Percentiles rank a stretch among this genome's conserved stretches.
phyloP scores from a whole-genome alignment of 2,113 vertebrate species.

The Nibea coibor region DNA sequence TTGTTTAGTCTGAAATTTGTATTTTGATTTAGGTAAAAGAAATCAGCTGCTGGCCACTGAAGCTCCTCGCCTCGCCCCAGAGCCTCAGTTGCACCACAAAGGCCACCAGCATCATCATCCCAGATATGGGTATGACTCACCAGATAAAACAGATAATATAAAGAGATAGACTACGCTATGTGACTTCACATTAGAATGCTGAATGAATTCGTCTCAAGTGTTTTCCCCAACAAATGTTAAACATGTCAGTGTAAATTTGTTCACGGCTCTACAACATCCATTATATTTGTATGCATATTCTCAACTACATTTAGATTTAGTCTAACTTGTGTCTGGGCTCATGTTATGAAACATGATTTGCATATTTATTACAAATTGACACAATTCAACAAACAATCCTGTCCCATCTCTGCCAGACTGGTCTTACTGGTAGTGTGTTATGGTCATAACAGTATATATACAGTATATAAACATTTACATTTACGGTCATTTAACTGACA shows the following conservation, averaged over 20 bases:
- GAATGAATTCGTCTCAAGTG: not conserved
- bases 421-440: too few species aligned
- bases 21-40: slow-evolving; percentile 70
- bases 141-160: not conserved
- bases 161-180: not conserved
- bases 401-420: too few species aligned
- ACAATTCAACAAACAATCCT: too few species aligned
- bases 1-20: not conserved
- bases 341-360: too few species aligned
- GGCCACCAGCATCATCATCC: slow-evolving; percentile 21
- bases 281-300: too few species aligned
- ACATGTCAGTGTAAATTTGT: not conserved
- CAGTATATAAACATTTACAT: too few species aligned
- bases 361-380: too few species aligned
- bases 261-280: not conserved
- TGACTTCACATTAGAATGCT: too few species aligned
- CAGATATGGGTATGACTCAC: slow-evolving; percentile 49
- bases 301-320: not conserved
- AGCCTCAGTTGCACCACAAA: slow-evolving; percentile 54
- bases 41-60: slow-evolving; percentile 62
- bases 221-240: not conserved
- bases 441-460: too few species aligned
- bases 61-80: slow-evolving; percentile 31
- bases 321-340: too few species aligned
- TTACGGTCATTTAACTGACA: too few species aligned